phyloP scores from a whole-genome alignment of 2,888 invertebrate species.

The Drosophila setosimentum region DNA sequence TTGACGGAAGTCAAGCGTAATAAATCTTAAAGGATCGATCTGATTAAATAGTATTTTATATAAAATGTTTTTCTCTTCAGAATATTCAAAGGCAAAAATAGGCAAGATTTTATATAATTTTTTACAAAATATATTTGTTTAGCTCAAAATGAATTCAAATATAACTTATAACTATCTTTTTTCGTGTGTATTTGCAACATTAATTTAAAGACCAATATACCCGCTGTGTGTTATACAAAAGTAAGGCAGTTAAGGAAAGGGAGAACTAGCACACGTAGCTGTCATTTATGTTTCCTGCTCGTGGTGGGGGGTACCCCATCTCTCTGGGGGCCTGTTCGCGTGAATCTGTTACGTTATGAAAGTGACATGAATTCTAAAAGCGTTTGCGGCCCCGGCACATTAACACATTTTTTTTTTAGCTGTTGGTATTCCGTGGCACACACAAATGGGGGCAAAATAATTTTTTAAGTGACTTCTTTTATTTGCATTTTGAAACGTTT shows the following conservation, averaged over 20 bases:
- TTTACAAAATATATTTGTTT: not conserved
- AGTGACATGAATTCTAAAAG: constrained; percentile 82
- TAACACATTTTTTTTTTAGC: constrained; percentile 50
- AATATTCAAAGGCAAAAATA: not conserved
- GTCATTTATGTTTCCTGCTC: constrained; percentile 58
- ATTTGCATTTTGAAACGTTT: constrained; percentile 73
- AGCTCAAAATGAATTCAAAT: not conserved
- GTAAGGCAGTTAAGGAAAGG: constrained; percentile 13
- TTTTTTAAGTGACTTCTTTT: constrained; percentile 79
- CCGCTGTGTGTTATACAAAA: not conserved
- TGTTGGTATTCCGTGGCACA: constrained; percentile 35
- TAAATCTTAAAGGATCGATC: no score
- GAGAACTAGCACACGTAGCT: constrained; percentile 59
- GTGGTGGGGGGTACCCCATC: constrained; percentile 7
- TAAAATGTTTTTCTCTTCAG: not conserved
- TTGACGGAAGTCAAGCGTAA: no score
- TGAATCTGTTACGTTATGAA: constrained; percentile 72
- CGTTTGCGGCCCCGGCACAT: constrained; percentile 70
- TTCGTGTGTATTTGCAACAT: not conserved
- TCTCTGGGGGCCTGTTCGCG: constrained; percentile 62
- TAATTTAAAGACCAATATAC: not conserved
- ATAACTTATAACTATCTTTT: not conserved
- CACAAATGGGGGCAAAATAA: constrained; percentile 68
- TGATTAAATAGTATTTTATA: not conserved
- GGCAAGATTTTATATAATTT: not conserved